These are phyloP conservation scores for Gymnocheta viridis DNA, from an alignment of 2,888 invertebrate species.

Conservation along the genomic window DNA sequence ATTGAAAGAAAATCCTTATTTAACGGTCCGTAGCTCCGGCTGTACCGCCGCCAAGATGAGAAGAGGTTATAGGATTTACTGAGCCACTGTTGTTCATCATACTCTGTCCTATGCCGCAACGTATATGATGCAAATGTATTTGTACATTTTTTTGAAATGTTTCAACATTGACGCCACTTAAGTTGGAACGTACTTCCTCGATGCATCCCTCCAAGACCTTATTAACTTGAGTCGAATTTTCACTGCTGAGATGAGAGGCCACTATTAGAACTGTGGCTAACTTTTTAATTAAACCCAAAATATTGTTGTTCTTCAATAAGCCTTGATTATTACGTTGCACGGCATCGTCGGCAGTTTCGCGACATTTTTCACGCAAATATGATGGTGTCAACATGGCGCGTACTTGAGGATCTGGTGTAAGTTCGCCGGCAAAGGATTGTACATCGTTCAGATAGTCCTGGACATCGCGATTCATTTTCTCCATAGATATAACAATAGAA, in stretches of 20 bases:
- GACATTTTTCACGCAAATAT: conserved; percentile 92
- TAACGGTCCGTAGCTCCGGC: conserved; percentile 52
- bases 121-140: conserved; percentile 87
- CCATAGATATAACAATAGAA: conserved; percentile 92
- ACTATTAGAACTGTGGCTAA: conserved; percentile 91
- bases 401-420: conserved; percentile 92
- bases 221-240: conserved; percentile 89
- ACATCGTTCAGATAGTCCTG: conserved; percentile 93
- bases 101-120: conserved; percentile 77
- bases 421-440: conserved; percentile 91
- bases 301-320: conserved; percentile 84
- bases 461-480: conserved; percentile 94
- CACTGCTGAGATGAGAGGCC: conserved; percentile 82
- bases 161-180: conserved; percentile 88
- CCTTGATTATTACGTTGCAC: conserved; percentile 88
- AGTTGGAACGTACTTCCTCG: conserved; percentile 90
- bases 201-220: conserved; percentile 96
- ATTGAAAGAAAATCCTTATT: not conserved
- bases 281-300: conserved; percentile 91
- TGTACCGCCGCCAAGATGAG: conserved; percentile 22
- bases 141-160: conserved; percentile 94
- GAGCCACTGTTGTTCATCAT: conserved; percentile 69
- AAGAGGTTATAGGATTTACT: conserved; percentile 8
- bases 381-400: conserved; percentile 95
- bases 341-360: conserved; percentile 91